Evolutionary conservation across 2,888 invertebrate species (phyloP), one percentile per base, ranked within the genome.

Genomic region (Aphelenchoides bicaudatus): DNA sequence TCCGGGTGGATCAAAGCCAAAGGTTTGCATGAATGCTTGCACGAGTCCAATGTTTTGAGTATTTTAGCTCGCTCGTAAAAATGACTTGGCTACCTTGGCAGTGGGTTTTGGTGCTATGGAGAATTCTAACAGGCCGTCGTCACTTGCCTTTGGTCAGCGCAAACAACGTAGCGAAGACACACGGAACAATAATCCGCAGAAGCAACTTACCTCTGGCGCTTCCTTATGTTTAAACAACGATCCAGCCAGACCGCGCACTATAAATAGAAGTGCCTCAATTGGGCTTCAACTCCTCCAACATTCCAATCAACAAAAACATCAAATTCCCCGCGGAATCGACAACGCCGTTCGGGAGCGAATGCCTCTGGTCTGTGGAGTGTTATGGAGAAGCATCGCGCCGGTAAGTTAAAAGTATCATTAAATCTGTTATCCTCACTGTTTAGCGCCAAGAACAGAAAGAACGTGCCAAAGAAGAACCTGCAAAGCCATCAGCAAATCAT

Each of bases 1-100:
- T 58, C 21, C 59, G 31, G 13, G 31, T 49, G 6, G 19, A 49
- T 4, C 49, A 49, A 49, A 49, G 16, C 13, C 6, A 49, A 49
- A 49, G 31, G 49, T 49, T 19, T 8, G 23, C 25, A 8, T n/a
- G 43, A 10, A 34, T n/a, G 10, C 34, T 34, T 34, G 10, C 34
- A 10, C n/a, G 34, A 10, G n/a, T 34, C n/a, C 34, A 34, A 10
- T 10, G n/a, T 34, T n/a, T 34, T n/a, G 34, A 10, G 34, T 10
- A n/a, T 34, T 34, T 10, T 43, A 10, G 43, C 43, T 6, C 10
- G 6, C 16, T 19, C 25, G 21, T 6, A 21, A 19, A 25, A 10
- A 43, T 43, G 25, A 48, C 28, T 8, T 48, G 48, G 48, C 48
- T 48, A 5, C 48, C 48, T n/a, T 48, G 48, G 21, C 29, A 19